phyloP scores from a whole-genome alignment of 2,113 vertebrate species.

The Nesoenas mayeri region DNA sequence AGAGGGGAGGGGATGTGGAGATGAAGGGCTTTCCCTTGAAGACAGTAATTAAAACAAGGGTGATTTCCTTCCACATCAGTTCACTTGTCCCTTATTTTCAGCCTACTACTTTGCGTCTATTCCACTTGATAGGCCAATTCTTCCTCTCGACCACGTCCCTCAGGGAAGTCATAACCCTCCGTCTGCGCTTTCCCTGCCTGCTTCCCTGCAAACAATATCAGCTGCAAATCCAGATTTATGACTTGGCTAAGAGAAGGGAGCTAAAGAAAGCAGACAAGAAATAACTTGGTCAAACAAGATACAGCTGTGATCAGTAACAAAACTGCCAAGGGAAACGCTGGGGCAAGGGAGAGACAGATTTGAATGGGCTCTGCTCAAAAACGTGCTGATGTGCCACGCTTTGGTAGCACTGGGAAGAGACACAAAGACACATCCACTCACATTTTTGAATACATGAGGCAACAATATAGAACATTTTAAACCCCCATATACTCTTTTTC shows the following conservation, averaged over 20 bases:
- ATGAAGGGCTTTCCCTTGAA: neutral
- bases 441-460: neutral
- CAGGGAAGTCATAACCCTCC: neutral
- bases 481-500: neutral
- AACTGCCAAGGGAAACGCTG: neutral
- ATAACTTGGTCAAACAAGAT: neutral
- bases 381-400: neutral
- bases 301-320: neutral
- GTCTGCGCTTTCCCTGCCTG: neutral
- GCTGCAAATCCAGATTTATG: conserved; percentile 15
- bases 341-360: neutral
- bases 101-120: neutral
- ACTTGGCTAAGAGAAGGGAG: neutral
- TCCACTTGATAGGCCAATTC: conserved; percentile 1
- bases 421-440: neutral
- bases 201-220: neutral
- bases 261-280: neutral
- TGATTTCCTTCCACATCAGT: neutral
- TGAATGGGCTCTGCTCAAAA: neutral
- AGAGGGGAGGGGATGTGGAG: neutral
- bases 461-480: fast-evolving
- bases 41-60: neutral
- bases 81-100: neutral
- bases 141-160: neutral
- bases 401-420: neutral